Base-by-base conservation (phyloP, 2,888 invertebrate species). In the Drosophila neotestacea region DNA sequence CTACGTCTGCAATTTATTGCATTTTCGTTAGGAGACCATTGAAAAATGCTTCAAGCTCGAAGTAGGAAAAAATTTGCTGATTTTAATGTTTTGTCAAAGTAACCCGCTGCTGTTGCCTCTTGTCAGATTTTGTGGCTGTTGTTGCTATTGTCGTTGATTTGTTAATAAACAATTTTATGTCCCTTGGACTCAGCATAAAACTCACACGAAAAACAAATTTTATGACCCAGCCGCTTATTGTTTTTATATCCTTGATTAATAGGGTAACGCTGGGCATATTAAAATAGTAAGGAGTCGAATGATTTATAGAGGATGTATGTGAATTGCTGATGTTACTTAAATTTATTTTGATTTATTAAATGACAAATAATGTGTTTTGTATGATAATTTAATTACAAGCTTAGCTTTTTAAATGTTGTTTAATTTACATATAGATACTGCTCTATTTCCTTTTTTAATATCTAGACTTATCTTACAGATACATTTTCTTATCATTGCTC, bases 1-100 rank as follows among this genome's bases (percentile, higher is more conserved):
- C 85, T 88, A 85, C 89, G 85, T 86, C 85, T 86, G 85, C 85
- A 86, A 86, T 86, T 86, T 86, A 86, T 86, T 86, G 89, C 85
- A 85, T 88, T 85, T 88, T 80, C 71, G 76, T 70, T 66, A 68
- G 73, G 65, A 70, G 70, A 80, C 75, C 70, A 81, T 88, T 85
- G 79, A 84, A 88, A 85, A 85, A 88, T 85, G 81, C 84, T 85
- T 68, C 41, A 62, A 76, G 76, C 50, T 13, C 32, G 62, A 62
- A 65, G 46, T 6, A 32, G 38, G 22, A 36, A 60, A 65, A 64
- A 54, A 73, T 87, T 41, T 85, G 89, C 89, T 85, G 85, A 88
- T 89, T 89, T 89, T 89, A 85, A 85, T 85, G 82, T 88, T 88
- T 85, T 85, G 82, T 87, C 87, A 83, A 83, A 79, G 87, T 74